Base-by-base conservation (phyloP, 2,888 invertebrate genomes). In the Physocephala rufipes region DNA sequence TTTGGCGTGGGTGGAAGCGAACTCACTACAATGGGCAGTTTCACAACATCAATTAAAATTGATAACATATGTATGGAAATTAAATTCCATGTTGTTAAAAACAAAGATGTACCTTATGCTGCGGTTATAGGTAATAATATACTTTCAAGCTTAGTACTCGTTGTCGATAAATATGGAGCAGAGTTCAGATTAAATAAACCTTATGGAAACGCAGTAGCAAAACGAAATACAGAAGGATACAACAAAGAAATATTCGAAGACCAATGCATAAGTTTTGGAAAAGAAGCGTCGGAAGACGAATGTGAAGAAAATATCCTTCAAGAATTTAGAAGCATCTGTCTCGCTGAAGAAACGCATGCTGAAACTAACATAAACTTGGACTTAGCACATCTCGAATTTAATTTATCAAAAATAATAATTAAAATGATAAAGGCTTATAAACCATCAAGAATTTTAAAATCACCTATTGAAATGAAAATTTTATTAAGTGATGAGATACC, bases 401-500 rank as follows among this genome's bases (percentile, higher is more conserved):
- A 12, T 53, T 53, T 21, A 21, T 53, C 21, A 53, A 53, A 53
- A 9, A 53, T 24, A 53, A 53, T 53, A 53, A 53, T 12, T 53
- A 53, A 53, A 4, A 53, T 53, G 19, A 12, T 53, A 12, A 24
- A 53, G 24, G 12, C 24, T n/a, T 53, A 36, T 36, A 36, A 36
- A 55, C 55, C 55, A n/a, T 12, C 12, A 21, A 55, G 12, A 55
- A 55, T 7, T 19, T 5, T 55, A n/a, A n/a, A 55, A 19, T 55
- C 67, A 12, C 71, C 71, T 13, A 26, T 67, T 5, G 16, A 12
- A 15, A 71, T 71, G 67, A 67, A 51, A n/a, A 58, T 62, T 28
- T 21, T 71, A 19, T 26, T 71, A 36, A 71, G 36, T 9, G 71
- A 63, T 15, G 71, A 67, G 15, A 58, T 62, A 51, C 69, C 69